Percentiles rank a stretch among this genome's conserved stretches.
phyloP scores from a whole-genome alignment of 2,888 invertebrate genomes.

The Geotrupes spiniger region DNA sequence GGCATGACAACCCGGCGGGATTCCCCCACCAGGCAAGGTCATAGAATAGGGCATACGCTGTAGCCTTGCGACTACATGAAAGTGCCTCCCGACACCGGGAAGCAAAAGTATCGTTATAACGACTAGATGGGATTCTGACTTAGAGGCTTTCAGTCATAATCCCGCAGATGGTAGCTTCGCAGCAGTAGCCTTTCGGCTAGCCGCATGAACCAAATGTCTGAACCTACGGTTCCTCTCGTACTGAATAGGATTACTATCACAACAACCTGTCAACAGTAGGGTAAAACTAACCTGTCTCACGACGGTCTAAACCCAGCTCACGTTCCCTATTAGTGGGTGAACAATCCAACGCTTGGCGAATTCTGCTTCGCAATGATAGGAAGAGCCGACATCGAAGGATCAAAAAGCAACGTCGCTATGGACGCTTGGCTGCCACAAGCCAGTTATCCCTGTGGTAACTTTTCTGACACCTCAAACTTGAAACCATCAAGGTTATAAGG shows the following conservation, averaged over 20 bases:
- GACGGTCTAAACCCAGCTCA: constrained; percentile 31
- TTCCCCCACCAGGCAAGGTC: constrained; percentile 10
- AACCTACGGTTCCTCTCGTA: constrained; percentile 55
- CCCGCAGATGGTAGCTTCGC: constrained; percentile 65
- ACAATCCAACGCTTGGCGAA: constrained; percentile 67
- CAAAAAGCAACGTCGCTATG: constrained; percentile 68
- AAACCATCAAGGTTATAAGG: too few relatives aligned
- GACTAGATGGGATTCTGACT: constrained; percentile 63
- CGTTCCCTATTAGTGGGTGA: constrained; percentile 42
- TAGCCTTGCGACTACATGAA: constrained; percentile 9
- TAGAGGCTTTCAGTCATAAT: constrained; percentile 62
- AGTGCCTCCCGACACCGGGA: constrained; percentile 40
- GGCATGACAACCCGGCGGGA: constrained; percentile 6
- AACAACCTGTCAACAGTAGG: constrained; percentile 47
- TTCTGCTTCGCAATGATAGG: constrained; percentile 73
- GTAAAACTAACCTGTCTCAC: constrained; percentile 56
- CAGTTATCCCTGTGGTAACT: constrained; percentile 61
- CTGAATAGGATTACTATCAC: constrained; percentile 50
- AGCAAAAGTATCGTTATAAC: too few relatives aligned
- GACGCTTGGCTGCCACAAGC: constrained; percentile 55
- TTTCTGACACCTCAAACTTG: constrained; percentile 70
- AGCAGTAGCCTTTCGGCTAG: constrained; percentile 62
- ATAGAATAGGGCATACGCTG: constrained; percentile 11
- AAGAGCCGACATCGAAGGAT: constrained; percentile 74
- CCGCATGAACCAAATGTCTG: constrained; percentile 58